Base-by-base conservation (phyloP, 2,797 vertebrate species). In the Numenius phaeopus region DNA sequence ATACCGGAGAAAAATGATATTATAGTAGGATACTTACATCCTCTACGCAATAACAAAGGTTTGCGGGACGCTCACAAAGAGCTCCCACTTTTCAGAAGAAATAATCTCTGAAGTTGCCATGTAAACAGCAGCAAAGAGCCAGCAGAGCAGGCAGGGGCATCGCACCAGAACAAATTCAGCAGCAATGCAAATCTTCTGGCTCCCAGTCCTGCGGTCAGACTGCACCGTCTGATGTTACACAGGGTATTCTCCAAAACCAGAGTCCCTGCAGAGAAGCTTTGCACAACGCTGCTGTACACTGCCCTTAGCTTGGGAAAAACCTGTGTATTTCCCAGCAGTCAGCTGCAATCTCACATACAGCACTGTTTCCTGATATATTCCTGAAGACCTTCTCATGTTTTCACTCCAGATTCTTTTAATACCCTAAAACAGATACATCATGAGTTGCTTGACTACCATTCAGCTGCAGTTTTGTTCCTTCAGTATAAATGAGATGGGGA, bases 11-110 rank as follows among this genome's bases (percentile, higher is more conserved):
- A 39, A 61, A 58, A 5, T 1, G 2, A 6, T 2, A 0, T 4
- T 5, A 3, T 0, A 4, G 26, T 0, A 11, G 19, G 52, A 23
- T 39, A 5, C 2, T 55, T 21, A 8, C 5, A 18, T 2, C 34
- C 46, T 17, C n/a, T 4, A 1, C 3, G 23, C 14, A 30, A 1
- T 2, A 11, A 6, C 32, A 69, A 6, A 73, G 42, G 46, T 14
- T 10, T 1, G 24, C 54, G 34, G 46, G 71, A 20, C 7, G 3
- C 46, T 34, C 2, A 24, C 13, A 18, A 19, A 58, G 32, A 42
- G 29, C 75, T 76, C 24, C 30, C 9, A 4, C 37, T 9, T 16
- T 55, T 55, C 61, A 61, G 54, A 89, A 15, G 11, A 79, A 64
- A 13, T 3, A 2, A 1, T 4, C 14, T 21, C 1, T 3, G 7